Evolutionary conservation across 2,113 vertebrate species (phyloP).

Genomic region (Archocentrus centrarchus): DNA sequence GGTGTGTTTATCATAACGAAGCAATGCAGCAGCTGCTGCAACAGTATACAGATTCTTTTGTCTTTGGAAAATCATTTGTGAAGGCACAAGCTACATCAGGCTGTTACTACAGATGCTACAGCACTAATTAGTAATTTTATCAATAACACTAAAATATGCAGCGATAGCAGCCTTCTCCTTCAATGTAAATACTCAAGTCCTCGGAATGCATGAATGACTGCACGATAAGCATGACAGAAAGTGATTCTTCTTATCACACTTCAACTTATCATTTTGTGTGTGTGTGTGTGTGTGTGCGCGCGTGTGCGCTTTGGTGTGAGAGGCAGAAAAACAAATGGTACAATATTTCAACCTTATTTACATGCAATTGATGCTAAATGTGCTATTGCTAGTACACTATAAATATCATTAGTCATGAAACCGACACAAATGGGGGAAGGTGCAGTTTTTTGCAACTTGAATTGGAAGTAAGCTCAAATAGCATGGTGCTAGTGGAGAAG

Average conservation of each 20-base stretch:
- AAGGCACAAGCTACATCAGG: background rate
- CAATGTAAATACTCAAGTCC: background rate
- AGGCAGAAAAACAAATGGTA: background rate
- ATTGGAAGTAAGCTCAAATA: background rate
- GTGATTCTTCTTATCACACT: no score
- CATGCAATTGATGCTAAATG: constrained; percentile 15
- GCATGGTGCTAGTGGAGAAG: background rate
- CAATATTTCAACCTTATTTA: constrained; percentile 15
- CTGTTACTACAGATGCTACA: background rate
- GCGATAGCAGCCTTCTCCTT: constrained; percentile 19
- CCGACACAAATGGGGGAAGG: no score
- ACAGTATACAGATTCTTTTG: background rate
- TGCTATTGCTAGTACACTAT: background rate
- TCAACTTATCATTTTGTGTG: no score
- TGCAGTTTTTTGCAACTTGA: background rate
- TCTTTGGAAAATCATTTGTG: background rate
- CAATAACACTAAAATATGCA: background rate
- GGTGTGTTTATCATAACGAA: background rate
- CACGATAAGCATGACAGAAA: background rate
- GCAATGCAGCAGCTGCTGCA: background rate
- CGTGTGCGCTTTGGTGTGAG: background rate
- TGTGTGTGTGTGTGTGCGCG: background rate
- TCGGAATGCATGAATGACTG: constrained; percentile 30
- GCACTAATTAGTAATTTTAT: background rate
- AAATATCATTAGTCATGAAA: background rate